Conservation (phyloP, 2,797 vertebrate species). For the Mastacembelus armatus region DNA sequence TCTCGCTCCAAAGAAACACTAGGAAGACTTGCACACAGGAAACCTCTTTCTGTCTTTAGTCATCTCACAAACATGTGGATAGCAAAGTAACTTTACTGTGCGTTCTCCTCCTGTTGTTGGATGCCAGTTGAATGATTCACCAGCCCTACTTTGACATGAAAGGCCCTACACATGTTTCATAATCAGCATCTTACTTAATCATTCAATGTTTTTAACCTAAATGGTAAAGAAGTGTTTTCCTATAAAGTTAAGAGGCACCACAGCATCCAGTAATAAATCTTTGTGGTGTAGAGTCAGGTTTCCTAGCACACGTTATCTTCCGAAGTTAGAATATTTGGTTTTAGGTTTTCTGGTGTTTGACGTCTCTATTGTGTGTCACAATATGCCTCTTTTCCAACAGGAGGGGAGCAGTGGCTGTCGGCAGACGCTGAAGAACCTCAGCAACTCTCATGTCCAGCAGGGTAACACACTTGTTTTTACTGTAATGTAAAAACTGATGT, state of each 20-base stretch:
- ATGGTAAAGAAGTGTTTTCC: too few relatives aligned
- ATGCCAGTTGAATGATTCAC: too few relatives aligned
- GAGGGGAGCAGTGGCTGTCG: slow-evolving; percentile 85
- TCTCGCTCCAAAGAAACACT: slow-evolving; percentile 5
- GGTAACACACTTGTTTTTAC: slow-evolving; percentile 81
- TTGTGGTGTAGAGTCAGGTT: too few relatives aligned
- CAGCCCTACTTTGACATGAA: too few relatives aligned
- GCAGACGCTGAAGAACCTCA: slow-evolving; percentile 79
- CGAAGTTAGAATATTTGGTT: not conserved
- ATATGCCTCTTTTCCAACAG: slow-evolving; percentile 68
- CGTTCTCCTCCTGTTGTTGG: too few relatives aligned
- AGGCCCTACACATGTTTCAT: too few relatives aligned
- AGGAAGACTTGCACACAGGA: slow-evolving; percentile 13
- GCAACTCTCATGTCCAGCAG: slow-evolving; percentile 87
- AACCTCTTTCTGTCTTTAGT: slow-evolving; percentile 1
- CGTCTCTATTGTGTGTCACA: not conserved
- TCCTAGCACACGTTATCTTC: not conserved
- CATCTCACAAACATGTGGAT: slow-evolving; percentile 1
- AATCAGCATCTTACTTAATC: too few relatives aligned
- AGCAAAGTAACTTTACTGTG: too few relatives aligned
- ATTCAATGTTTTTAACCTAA: too few relatives aligned
- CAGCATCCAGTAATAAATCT: not conserved
- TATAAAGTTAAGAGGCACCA: not conserved
- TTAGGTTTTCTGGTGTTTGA: not conserved
- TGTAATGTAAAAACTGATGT: slow-evolving; percentile 8